Evolutionary conservation across 2,888 invertebrate species (phyloP).

Genomic region (Lordiphosa fenestrarum): DNA sequence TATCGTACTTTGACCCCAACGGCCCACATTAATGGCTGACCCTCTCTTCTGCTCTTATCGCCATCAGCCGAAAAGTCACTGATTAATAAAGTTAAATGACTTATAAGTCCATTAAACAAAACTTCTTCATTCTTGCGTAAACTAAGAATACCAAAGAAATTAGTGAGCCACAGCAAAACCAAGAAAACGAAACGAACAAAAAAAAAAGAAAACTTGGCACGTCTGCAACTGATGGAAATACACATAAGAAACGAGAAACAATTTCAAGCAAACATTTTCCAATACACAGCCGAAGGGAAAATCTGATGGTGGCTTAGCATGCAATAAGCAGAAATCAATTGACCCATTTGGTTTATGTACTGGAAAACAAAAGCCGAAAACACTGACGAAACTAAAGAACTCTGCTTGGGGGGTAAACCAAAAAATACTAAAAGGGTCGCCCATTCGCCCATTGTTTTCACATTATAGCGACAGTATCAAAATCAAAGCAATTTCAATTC

Average conservation of each 20-base stretch:
- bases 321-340: slow-evolving; percentile 76
- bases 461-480: slow-evolving; percentile 48
- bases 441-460: slow-evolving; percentile 44
- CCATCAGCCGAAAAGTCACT: slow-evolving; percentile 57
- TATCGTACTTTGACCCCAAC: slow-evolving; percentile 11
- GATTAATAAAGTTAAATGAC: slow-evolving; percentile 68
- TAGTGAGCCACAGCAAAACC: slow-evolving; percentile 44
- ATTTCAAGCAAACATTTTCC: slow-evolving; percentile 59
- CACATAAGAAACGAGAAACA: slow-evolving; percentile 55
- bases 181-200: slow-evolving; percentile 8
- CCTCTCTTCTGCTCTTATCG: slow-evolving; percentile 14
- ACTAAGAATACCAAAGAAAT: slow-evolving; percentile 61
- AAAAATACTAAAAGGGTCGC: not conserved
- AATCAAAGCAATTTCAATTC: slow-evolving; percentile 46
- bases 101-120: slow-evolving; percentile 67
- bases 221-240: slow-evolving; percentile 67
- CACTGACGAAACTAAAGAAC: slow-evolving; percentile 3
- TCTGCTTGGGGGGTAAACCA: not conserved
- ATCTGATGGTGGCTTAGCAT: slow-evolving; percentile 65
- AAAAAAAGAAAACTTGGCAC: slow-evolving; percentile 37
- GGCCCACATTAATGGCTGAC: not conserved
- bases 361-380: slow-evolving; percentile 53
- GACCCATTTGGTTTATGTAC: slow-evolving; percentile 77
- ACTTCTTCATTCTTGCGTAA: slow-evolving; percentile 64
- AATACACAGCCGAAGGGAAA: slow-evolving; percentile 36